Conservation (phyloP, 2,113 vertebrate genomes). For the Marcusenius ussheri region DNA sequence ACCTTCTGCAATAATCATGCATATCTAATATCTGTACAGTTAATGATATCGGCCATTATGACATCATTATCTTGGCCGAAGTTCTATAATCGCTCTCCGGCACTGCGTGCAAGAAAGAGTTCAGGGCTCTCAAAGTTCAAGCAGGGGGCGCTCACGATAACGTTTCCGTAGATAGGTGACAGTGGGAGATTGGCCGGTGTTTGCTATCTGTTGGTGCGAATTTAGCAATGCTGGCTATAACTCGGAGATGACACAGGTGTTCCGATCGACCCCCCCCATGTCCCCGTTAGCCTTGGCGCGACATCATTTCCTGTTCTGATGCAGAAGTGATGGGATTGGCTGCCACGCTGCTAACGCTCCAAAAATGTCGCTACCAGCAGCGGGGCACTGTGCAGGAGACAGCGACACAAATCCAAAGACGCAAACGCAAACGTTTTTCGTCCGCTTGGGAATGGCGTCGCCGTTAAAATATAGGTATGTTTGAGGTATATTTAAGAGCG, state of each 20-base stretch:
- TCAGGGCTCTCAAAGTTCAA: background rate
- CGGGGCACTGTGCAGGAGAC: background rate
- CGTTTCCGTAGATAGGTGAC: background rate
- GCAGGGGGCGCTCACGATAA: background rate
- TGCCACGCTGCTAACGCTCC: background rate
- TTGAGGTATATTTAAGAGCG: background rate
- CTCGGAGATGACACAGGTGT: background rate
- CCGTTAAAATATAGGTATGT: background rate
- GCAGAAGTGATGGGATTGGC: background rate
- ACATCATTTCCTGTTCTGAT: background rate
- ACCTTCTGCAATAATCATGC: background rate
- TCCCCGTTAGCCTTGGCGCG: background rate
- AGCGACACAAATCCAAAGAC: background rate
- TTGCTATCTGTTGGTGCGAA: background rate
- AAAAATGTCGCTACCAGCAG: background rate
- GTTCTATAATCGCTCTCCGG: background rate
- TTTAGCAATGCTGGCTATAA: background rate
- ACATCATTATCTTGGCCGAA: background rate
- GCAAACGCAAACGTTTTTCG: background rate
- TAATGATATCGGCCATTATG: slow-evolving; percentile 11
- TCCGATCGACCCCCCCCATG: background rate
- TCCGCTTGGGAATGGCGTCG: background rate
- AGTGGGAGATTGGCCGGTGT: background rate
- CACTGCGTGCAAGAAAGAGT: background rate
- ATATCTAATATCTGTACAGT: slow-evolving; percentile 9